phyloP scores from a whole-genome alignment of 1,140 invertebrate species.

The Geopemphigus sp. region DNA sequence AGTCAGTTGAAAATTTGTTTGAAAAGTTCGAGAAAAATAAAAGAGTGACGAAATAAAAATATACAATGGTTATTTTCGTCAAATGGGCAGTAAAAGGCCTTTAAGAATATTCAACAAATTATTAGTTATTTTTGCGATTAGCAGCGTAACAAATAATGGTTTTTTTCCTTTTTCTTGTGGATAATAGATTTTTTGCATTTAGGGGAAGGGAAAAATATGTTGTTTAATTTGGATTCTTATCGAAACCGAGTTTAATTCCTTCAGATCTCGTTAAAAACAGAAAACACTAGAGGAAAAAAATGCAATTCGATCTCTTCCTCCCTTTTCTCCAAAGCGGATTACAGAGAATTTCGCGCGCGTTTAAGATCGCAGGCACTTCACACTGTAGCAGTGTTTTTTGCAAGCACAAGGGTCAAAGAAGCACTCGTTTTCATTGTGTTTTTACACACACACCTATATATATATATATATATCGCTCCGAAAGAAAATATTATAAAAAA shows the following conservation, averaged over 20 bases:
- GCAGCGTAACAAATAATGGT: conserved; percentile 8
- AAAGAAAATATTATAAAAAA: not conserved
- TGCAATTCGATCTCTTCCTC: not conserved
- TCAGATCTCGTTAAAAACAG: not conserved
- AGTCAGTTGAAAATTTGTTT: too few species aligned
- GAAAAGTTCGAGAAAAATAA: not conserved
- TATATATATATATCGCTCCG: not conserved
- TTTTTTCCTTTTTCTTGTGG: not conserved
- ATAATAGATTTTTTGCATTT: conserved; percentile 18
- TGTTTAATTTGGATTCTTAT: conserved; percentile 22
- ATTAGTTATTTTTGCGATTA: conserved; percentile 40
- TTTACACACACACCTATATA: conserved; percentile 3
- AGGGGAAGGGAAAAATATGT: not conserved
- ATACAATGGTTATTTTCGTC: conserved; percentile 19
- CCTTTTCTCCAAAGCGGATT: not conserved
- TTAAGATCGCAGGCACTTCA: not conserved
- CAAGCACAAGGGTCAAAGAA: not conserved
- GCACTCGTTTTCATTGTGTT: conserved; percentile 21
- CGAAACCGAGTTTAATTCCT: not conserved
- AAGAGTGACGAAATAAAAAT: not conserved
- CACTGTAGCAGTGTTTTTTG: not conserved
- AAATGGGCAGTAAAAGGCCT: not conserved
- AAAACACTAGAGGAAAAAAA: not conserved
- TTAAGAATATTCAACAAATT: conserved; percentile 31
- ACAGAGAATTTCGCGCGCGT: not conserved